Conservation (phyloP, 2,113 vertebrate species). For the Cyprinodon brontotheroides region DNA sequence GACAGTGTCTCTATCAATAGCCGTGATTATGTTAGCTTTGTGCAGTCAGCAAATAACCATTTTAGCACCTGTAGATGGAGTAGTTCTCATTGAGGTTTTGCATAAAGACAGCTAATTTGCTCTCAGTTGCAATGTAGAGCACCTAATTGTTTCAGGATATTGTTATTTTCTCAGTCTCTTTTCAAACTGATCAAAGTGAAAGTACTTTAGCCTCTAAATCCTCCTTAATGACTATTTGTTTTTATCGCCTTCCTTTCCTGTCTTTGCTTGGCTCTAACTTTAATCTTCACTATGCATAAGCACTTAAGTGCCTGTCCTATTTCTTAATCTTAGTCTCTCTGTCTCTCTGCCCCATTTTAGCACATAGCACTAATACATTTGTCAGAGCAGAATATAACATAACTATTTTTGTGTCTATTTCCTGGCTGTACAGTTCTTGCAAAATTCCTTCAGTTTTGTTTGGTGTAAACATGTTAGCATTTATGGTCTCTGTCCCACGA, state of each 20-base stretch:
- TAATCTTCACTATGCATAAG: slow-evolving; percentile 71
- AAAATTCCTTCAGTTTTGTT: slow-evolving; percentile 37
- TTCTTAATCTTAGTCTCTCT: not conserved
- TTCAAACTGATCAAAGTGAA: slow-evolving; percentile 36
- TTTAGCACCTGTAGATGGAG: slow-evolving; percentile 23
- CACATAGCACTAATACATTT: slow-evolving; percentile 61
- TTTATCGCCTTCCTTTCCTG: not conserved
- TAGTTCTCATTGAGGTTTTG: not conserved
- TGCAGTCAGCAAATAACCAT: slow-evolving; percentile 29
- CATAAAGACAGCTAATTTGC: slow-evolving; percentile 10
- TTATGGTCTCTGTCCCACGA: slow-evolving; percentile 16
- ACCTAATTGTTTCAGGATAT: slow-evolving; percentile 31
- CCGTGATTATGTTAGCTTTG: slow-evolving; percentile 55
- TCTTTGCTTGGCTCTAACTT: slow-evolving; percentile 37
- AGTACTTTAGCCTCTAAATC: slow-evolving; percentile 15
- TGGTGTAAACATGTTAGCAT: slow-evolving; percentile 18
- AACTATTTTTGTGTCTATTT: slow-evolving; percentile 63
- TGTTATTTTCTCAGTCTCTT: not conserved
- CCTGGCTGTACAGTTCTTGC: slow-evolving; percentile 60
- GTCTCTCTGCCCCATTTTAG: slow-evolving; percentile 40
- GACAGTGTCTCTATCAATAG: slow-evolving; percentile 57
- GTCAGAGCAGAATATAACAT: slow-evolving; percentile 48
- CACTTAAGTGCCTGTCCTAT: slow-evolving; percentile 75
- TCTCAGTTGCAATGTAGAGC: slow-evolving; percentile 30
- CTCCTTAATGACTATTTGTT: slow-evolving; percentile 16